Evolutionary conservation across 2,797 vertebrate genomes (phyloP).

Genomic region (Sternarchorhynchus goeldii): DNA sequence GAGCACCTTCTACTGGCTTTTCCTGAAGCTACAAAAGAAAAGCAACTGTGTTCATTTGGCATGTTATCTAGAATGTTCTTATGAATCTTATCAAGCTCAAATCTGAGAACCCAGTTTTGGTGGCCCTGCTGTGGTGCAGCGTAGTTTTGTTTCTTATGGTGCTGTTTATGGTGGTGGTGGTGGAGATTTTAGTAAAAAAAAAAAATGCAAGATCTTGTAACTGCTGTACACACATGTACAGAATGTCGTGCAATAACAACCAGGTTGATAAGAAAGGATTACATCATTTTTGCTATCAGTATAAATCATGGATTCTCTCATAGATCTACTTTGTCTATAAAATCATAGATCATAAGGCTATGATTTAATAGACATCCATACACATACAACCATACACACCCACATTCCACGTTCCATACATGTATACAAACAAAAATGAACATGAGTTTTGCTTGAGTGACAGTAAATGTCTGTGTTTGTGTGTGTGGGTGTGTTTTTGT

Average conservation of each 20-base stretch:
- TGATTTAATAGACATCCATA: neutral
- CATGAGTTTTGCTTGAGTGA: conserved; percentile 2
- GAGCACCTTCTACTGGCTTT: neutral
- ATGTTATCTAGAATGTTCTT: too few species aligned
- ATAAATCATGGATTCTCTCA: conserved; percentile 21
- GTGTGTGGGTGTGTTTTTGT: conserved; percentile 1
- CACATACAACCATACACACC: too few species aligned
- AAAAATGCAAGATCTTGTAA: neutral
- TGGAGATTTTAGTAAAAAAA: too few species aligned
- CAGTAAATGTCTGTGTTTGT: neutral
- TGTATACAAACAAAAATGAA: too few species aligned
- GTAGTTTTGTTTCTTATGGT: too few species aligned
- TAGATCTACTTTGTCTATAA: neutral
- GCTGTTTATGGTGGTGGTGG: too few species aligned
- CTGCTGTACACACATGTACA: neutral
- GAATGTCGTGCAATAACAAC: conserved; percentile 18
- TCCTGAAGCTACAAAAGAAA: neutral
- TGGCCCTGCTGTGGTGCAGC: too few species aligned
- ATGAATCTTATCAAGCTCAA: too few species aligned
- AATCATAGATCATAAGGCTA: too few species aligned
- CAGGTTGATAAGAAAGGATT: conserved; percentile 1
- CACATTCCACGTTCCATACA: too few species aligned
- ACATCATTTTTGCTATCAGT: conserved; percentile 12
- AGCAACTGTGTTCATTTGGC: too few species aligned
- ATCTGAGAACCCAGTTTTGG: too few species aligned